phyloP scores from a whole-genome alignment of 2,888 invertebrate species.

The Siphonodentalium dalli region DNA sequence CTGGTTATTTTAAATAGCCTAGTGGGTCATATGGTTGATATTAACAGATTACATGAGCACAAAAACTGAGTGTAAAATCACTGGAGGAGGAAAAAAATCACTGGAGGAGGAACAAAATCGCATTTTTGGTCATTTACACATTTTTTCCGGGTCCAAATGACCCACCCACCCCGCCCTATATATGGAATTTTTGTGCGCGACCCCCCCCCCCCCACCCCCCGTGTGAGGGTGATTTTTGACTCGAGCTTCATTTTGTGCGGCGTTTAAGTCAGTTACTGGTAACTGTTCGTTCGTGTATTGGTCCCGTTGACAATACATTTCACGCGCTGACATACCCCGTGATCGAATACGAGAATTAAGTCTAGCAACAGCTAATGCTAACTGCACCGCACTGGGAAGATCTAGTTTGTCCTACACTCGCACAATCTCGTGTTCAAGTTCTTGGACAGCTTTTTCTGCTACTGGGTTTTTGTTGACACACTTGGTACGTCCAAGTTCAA shows the following conservation, averaged over 20 bases:
- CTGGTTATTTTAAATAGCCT: no score
- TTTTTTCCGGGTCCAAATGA: no score
- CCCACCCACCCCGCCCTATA: no score
- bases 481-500: conserved; percentile 32
- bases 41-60: no score
- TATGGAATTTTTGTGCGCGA: no score
- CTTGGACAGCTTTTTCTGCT: conserved; percentile 37
- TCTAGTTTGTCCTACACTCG: conserved; percentile 21
- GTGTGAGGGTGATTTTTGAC: no score
- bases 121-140: no score
- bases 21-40: no score
- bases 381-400: conserved; percentile 13
- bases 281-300: conserved; percentile 33
- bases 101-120: no score
- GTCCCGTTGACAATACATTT: conserved; percentile 33
- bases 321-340: conserved; percentile 30
- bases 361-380: conserved; percentile 20
- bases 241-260: conserved; percentile 19
- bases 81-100: no score
- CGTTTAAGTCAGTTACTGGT: conserved; percentile 20
- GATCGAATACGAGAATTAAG: conserved; percentile 32
- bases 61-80: no score
- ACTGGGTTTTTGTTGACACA: conserved; percentile 43
- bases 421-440: conserved; percentile 35
- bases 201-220: no score